Base-by-base conservation (phyloP, 1,140 invertebrate genomes). In the Pseudomyrmex pallidus region DNA sequence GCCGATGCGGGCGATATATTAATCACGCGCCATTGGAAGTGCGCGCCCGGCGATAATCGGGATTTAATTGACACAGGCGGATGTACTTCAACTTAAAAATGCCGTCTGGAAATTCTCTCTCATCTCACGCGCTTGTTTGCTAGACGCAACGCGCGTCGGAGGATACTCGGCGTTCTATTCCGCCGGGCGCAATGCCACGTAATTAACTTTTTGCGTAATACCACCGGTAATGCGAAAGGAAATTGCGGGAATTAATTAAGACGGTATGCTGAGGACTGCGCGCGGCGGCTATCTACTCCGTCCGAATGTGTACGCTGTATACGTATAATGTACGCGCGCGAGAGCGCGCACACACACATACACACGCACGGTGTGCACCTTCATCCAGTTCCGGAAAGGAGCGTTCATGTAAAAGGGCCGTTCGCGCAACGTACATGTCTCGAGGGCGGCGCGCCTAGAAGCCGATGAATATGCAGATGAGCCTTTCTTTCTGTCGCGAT, bases 401-500 rank as follows among this genome's bases (percentile, higher is more conserved):
- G 67, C 56, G 54, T 20, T 66, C 44, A 52, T 62, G 76, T 15
- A 86, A 85, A 85, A 76, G 66, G 57, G 13, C 25, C 66, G 66
- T 85, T 85, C 67, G 56, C 57, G 67, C 48, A 82, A 85, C 48
- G 52, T 59, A 9, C 59, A 73, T 80, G 66, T 80, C 66, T 46
- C 62, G 82, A 67, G 85, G 67, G 35, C 54, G 62, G 52, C 54
- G 59, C 57, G 74, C 64, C 73, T 67, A 63, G 67, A 15, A 68
- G 44, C 74, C 88, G 84, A 90, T 90, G 88, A 90, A 90, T 90
- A 90, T 90, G 89, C 87, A 90, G 76, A 90, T 90, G 73, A 73
- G 74, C 66, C 83, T 82, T 83, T 82, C 59, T 80, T 74, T 52
- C 66, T 80, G 20, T 48, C 25, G 46, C 73, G 44, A 35, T 66